Conservation (phyloP, 2,888 invertebrate species). For the Cephus spinipes region DNA sequence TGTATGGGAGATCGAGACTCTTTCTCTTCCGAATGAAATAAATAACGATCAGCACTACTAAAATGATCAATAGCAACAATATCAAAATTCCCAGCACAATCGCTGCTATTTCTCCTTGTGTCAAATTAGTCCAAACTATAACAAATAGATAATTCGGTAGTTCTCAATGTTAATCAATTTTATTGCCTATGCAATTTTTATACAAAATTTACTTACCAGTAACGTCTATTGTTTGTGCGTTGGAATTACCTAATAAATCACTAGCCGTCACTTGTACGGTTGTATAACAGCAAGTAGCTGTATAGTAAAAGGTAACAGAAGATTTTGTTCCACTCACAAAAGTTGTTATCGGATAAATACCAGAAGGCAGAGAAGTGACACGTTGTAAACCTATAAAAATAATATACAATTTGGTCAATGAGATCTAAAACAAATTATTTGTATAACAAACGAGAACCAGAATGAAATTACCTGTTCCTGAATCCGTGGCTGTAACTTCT, state of each 20-base stretch:
- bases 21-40: slow-evolving; percentile 73
- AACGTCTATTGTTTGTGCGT: slow-evolving; percentile 74
- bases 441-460: neutral
- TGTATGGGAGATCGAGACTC: slow-evolving; percentile 73
- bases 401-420: neutral
- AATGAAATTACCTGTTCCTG: slow-evolving; percentile 70
- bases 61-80: slow-evolving; percentile 72
- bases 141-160: slow-evolving; percentile 66
- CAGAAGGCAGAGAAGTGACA: slow-evolving; percentile 62
- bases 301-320: slow-evolving; percentile 75
- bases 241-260: slow-evolving; percentile 77
- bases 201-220: slow-evolving; percentile 62
- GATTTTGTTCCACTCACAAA: slow-evolving; percentile 78
- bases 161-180: slow-evolving; percentile 73
- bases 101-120: slow-evolving; percentile 74
- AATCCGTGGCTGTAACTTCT: slow-evolving; percentile 76
- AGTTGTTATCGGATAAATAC: slow-evolving; percentile 73
- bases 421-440: neutral
- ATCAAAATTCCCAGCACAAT: slow-evolving; percentile 77
- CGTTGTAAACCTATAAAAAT: slow-evolving; percentile 51
- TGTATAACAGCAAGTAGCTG: slow-evolving; percentile 80
- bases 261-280: slow-evolving; percentile 76
- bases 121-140: slow-evolving; percentile 68
- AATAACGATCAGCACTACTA: slow-evolving; percentile 71
- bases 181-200: slow-evolving; percentile 23